Evolutionary conservation across 2,113 vertebrate species (phyloP).

Genomic region (Zosterops japonicus): DNA sequence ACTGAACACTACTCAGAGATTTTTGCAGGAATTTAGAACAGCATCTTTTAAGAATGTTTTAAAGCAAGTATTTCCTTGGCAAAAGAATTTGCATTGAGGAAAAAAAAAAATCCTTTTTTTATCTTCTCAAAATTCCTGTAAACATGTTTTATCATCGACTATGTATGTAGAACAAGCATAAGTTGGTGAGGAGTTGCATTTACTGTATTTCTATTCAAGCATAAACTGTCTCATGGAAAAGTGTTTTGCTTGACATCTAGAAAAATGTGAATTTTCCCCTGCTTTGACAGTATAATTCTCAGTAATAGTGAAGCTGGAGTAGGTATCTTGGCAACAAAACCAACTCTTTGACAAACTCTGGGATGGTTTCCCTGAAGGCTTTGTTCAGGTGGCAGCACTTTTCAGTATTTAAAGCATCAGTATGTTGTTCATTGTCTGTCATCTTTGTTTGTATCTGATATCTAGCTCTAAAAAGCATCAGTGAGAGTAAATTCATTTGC

Average conservation of each 20-base stretch:
- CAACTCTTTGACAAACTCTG: neutral
- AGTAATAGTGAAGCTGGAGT: neutral
- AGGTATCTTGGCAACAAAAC: slow-evolving; percentile 43
- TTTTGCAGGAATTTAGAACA: neutral
- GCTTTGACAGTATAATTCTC: slow-evolving; percentile 41
- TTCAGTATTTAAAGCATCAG: neutral
- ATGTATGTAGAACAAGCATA: neutral
- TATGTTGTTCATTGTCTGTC: neutral
- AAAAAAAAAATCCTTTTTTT: neutral
- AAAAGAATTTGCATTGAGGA: neutral
- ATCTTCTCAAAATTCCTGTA: neutral
- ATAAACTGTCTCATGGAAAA: neutral
- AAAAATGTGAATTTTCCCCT: slow-evolving; percentile 10
- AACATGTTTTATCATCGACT: neutral
- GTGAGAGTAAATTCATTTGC: neutral
- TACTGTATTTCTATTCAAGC: neutral
- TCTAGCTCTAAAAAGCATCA: neutral
- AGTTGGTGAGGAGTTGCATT: neutral
- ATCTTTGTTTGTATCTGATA: neutral
- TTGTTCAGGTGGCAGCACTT: neutral
- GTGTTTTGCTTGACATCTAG: neutral
- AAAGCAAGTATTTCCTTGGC: neutral
- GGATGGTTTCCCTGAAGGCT: neutral
- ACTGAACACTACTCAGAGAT: neutral
- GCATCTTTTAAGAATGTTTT: neutral